A percentile compares a stretch with the other conserved stretches of the same genome.
phyloP scores from a whole-genome alignment of 2,113 vertebrate species.

The Ranitomeya imitator region DNA sequence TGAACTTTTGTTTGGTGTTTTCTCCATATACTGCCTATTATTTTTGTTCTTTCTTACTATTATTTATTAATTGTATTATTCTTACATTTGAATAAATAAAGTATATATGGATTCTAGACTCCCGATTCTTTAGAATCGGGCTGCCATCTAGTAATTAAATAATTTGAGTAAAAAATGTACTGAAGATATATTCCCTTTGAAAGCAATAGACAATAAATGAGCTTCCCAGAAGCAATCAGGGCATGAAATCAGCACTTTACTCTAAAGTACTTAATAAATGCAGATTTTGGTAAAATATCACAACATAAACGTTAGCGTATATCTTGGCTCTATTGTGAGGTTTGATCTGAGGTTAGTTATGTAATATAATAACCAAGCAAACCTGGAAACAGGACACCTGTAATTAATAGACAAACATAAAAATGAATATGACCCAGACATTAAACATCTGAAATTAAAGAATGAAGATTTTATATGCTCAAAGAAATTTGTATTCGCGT shows the following conservation, averaged over 20 bases:
- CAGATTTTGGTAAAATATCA: slow-evolving; percentile 38
- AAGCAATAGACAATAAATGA: neutral
- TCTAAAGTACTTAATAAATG: slow-evolving; percentile 28
- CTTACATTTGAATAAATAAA: too few relatives aligned
- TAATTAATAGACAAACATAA: slow-evolving; percentile 33
- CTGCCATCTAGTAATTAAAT: too few relatives aligned
- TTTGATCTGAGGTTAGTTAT: slow-evolving; percentile 52
- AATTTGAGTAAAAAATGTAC: neutral
- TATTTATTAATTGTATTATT: too few relatives aligned
- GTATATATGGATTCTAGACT: too few relatives aligned
- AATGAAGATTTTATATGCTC: neutral
- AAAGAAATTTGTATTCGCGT: neutral
- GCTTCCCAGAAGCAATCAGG: neutral
- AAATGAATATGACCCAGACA: slow-evolving; percentile 10
- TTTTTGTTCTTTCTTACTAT: too few relatives aligned
- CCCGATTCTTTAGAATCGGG: too few relatives aligned
- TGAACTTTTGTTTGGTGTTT: too few relatives aligned
- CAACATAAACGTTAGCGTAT: slow-evolving; percentile 42
- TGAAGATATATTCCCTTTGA: neutral
- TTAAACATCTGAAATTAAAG: slow-evolving; percentile 24
- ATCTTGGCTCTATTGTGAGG: slow-evolving; percentile 45
- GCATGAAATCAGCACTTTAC: neutral
- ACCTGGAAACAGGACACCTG: slow-evolving; percentile 34
- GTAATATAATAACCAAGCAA: slow-evolving; percentile 42
- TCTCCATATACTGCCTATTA: too few relatives aligned